phyloP scores from a whole-genome alignment of 2,888 invertebrate genomes.

The Pemphredon lugubris region DNA sequence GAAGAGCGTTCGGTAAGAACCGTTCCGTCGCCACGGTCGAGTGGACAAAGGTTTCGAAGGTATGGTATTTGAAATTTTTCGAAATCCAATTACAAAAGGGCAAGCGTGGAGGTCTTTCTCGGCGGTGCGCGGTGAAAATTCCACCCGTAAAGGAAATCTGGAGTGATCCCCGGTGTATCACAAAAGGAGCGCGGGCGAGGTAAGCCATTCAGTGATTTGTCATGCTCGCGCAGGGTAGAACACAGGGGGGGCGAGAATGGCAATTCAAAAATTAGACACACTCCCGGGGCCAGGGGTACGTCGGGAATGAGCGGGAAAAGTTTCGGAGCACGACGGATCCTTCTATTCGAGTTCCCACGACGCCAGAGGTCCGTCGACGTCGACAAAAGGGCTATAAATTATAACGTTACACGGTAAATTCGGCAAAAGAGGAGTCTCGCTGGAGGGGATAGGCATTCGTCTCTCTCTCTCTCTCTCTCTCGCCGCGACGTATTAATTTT shows the following conservation, averaged over 20 bases:
- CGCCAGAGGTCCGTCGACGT: constrained; percentile 28
- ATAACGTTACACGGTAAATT: constrained; percentile 47
- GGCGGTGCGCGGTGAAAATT: constrained; percentile 30
- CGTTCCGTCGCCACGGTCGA: not conserved
- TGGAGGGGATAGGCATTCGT: constrained; percentile 23
- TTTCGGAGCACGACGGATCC: constrained; percentile 36
- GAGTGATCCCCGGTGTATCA: constrained; percentile 23
- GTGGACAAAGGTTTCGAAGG: not conserved
- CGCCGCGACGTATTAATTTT: constrained; percentile 48
- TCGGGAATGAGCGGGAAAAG: constrained; percentile 14
- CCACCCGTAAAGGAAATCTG: constrained; percentile 37
- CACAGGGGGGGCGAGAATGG: constrained; percentile 50
- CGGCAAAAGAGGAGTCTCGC: constrained; percentile 31
- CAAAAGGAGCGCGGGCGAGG: constrained; percentile 43
- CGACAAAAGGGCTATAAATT: constrained; percentile 59
- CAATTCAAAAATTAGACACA: constrained; percentile 69
- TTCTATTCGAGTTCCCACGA: constrained; percentile 59
- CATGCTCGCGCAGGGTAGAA: constrained; percentile 52
- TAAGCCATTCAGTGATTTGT: constrained; percentile 57
- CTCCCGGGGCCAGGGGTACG: constrained; percentile 37
- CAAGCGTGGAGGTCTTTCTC: constrained; percentile 13
- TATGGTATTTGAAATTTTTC: not conserved
- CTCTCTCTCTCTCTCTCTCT: too few relatives aligned
- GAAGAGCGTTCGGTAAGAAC: not conserved
- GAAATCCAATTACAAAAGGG: constrained; percentile 39